phyloP scores from a whole-genome alignment of 2,888 invertebrate species.

The Pachliopta kotzebuea region DNA sequence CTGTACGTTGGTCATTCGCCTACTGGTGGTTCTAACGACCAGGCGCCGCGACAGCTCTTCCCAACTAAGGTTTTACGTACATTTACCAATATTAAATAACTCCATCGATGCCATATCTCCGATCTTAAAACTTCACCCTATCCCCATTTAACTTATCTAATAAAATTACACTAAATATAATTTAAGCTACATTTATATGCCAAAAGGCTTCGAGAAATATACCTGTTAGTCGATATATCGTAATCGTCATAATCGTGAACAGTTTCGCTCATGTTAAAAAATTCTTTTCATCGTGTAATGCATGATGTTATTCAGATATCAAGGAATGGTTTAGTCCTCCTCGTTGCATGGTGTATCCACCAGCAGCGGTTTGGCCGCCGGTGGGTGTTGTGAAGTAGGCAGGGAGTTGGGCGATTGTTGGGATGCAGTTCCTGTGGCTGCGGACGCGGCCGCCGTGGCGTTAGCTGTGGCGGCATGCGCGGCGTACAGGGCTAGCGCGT shows the following conservation, averaged over 20 bases:
- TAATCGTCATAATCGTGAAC: constrained; percentile 32
- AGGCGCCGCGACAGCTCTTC: constrained; percentile 57
- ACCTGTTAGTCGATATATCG: constrained; percentile 46
- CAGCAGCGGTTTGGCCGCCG: constrained; percentile 63
- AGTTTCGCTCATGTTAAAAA: constrained; percentile 45
- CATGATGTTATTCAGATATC: neutral
- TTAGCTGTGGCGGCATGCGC: constrained; percentile 72
- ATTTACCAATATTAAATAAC: constrained; percentile 63
- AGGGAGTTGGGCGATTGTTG: constrained; percentile 56
- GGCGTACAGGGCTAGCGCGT: constrained; percentile 71
- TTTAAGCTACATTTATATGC: constrained; percentile 66
- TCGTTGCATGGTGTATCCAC: constrained; percentile 73
- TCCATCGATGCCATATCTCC: constrained; percentile 70
- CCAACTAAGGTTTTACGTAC: constrained; percentile 53
- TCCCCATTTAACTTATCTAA: constrained; percentile 67
- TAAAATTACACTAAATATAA: constrained; percentile 58
- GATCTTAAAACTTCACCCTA: constrained; percentile 65
- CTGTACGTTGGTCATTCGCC: constrained; percentile 47
- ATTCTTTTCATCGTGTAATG: constrained; percentile 32
- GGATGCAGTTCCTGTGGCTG: constrained; percentile 41
- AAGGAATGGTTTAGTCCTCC: constrained; percentile 54
- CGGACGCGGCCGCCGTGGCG: constrained; percentile 55
- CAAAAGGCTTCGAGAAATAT: constrained; percentile 66
- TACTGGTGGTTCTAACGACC: constrained; percentile 60
- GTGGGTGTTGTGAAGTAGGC: constrained; percentile 54